Evolutionary conservation across 2,888 invertebrate species (phyloP).

Genomic region (Ceriagrion tenellum): DNA sequence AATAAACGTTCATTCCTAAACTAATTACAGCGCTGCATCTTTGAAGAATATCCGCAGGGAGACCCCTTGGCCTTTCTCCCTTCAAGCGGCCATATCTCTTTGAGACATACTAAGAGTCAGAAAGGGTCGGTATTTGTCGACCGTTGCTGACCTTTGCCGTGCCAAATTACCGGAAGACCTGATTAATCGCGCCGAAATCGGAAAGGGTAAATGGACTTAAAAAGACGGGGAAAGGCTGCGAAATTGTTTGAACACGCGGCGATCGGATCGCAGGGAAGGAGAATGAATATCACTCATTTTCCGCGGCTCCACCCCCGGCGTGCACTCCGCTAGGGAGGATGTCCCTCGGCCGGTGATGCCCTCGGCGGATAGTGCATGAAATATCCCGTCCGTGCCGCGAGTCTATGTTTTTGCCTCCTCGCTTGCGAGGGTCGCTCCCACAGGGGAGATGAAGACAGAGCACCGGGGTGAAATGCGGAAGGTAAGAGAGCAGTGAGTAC

Average conservation of each 20-base stretch:
- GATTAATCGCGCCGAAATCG: not conserved
- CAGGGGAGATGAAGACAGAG: not conserved
- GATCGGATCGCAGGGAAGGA: constrained; percentile 28
- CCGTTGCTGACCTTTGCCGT: not conserved
- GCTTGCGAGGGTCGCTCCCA: not conserved
- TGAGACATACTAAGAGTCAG: not conserved
- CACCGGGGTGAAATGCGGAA: not conserved
- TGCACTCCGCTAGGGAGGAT: not conserved
- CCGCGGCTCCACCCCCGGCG: not conserved
- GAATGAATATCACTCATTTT: constrained; percentile 44
- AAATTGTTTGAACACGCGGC: constrained; percentile 33
- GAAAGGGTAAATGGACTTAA: not conserved
- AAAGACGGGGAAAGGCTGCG: not conserved
- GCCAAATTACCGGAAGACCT: not conserved
- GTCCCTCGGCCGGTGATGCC: not conserved
- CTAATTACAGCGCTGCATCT: not conserved
- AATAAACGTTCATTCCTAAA: not conserved
- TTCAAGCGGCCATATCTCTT: not conserved
- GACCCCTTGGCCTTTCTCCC: not conserved
- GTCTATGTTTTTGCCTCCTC: not conserved
- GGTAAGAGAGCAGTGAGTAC: not conserved
- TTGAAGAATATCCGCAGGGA: not conserved
- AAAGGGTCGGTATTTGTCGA: not conserved
- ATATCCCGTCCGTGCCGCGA: constrained; percentile 6
- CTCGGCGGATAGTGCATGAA: constrained; percentile 11